A percentile compares a stretch with the other conserved stretches of the same genome.
These are phyloP conservation scores for Esox masquinongy DNA, from an alignment of 2,797 vertebrate species.

Conservation along the genomic window DNA sequence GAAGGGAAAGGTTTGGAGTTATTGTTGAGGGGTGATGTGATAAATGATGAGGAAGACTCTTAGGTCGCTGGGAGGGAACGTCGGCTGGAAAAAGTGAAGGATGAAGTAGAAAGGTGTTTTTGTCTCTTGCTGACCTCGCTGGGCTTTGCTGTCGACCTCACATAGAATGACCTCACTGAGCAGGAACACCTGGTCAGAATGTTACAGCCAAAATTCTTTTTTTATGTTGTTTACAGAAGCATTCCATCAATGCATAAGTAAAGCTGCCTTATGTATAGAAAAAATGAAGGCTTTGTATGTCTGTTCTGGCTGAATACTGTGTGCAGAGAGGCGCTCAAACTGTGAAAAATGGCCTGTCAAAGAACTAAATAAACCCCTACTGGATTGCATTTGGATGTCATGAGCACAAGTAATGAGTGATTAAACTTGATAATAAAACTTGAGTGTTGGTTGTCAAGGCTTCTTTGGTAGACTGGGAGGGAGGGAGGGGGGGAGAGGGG, in stretches of 20 bases:
- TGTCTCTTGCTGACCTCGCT: slow-evolving; percentile 20
- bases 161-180: slow-evolving; percentile 54
- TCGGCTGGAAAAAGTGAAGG: slow-evolving; percentile 45
- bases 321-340: not conserved
- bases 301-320: not conserved
- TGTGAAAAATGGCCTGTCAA: not conserved
- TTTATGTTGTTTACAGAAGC: not conserved
- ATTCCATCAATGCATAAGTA: not conserved
- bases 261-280: not conserved
- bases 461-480: too few species aligned
- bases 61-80: slow-evolving; percentile 26
- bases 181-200: slow-evolving; percentile 55
- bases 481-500: too few species aligned
- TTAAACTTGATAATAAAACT: not conserved
- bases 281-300: not conserved
- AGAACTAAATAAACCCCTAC: not conserved
- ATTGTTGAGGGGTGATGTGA: slow-evolving; percentile 46
- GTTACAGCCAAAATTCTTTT: too few species aligned
- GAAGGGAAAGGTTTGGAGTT: slow-evolving; percentile 28
- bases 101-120: slow-evolving; percentile 38
- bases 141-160: slow-evolving; percentile 33
- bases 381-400: not conserved
- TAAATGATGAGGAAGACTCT: slow-evolving; percentile 46
- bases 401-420: not conserved
- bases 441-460: not conserved